Evolutionary conservation across 1,140 invertebrate genomes (phyloP), one percentile per base, ranked within the genome.

Genomic region (Scylla paramamosain): DNA sequence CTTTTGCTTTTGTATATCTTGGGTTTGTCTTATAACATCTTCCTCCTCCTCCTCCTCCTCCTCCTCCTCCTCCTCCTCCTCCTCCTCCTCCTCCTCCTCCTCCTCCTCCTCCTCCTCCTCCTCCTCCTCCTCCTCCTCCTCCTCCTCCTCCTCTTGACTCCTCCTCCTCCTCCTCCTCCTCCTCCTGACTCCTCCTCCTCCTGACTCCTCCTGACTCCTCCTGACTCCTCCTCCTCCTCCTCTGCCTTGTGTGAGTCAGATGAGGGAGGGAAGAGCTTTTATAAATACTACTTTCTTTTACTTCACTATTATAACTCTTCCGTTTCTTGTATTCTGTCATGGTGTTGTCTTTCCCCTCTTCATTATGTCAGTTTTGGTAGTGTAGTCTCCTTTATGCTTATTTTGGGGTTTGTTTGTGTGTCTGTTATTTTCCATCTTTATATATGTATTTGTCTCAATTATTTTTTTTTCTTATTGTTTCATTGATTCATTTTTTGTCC

Each of bases 71-170:
- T n/a, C 67, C 67, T n/a, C 67, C 67, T 25, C 67, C 67, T 77
- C 67, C 67, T 77, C n/a, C n/a, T 77, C 67, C 67, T 77, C 67
- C 67, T 77, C n/a, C 20, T 77, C 67, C 67, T 77, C 67, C n/a
- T 77, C 67, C 67, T 77, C n/a, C 20, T 77, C 67, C 67, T 77
- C 67, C n/a, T 77, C 67, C 67, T 77, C 67, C n/a, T 25, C 67
- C 67, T n/a, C 67, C 67, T 77, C 67, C 67, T n/a, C 67, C 67
- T n/a, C 67, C 67, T 77, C 67, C 67, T 77, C 67, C 67, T 77
- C n/a, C n/a, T 77, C 67, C 67, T 77, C 67, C 67, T 77, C n/a
- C 20, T 77, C 67, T 16, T 10, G 6, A 4, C 16, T 20, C 20
- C 67, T 7, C 20, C 67, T n/a, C 20, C n/a, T n/a, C 20, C 67